A percentile compares a stretch with the other conserved stretches of the same genome.
Evolutionary conservation across 2,888 invertebrate genomes (phyloP).

Genomic region (Sphaerophoria taeniata): DNA sequence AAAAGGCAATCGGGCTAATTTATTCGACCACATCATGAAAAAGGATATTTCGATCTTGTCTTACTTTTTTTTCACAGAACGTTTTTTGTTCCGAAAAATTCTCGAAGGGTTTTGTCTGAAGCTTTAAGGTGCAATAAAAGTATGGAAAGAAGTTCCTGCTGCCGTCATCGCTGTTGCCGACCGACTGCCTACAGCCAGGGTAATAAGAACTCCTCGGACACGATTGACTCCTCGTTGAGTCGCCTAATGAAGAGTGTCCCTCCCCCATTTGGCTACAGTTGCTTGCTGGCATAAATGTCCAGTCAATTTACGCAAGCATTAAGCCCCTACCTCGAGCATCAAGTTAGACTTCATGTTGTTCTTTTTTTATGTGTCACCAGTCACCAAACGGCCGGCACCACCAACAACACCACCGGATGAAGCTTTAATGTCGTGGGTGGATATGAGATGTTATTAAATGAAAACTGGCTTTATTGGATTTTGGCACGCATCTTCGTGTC

Average conservation of each 20-base stretch:
- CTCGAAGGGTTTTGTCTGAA: not conserved
- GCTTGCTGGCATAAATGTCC: not conserved
- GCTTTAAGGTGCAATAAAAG: not conserved
- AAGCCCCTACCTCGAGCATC: slow-evolving; percentile 33
- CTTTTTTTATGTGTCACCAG: not conserved
- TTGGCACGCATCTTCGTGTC: slow-evolving; percentile 52
- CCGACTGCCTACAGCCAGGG: not conserved
- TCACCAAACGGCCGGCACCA: too few species aligned
- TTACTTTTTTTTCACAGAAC: not conserved
- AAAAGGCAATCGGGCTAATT: slow-evolving; percentile 32
- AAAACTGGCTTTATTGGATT: slow-evolving; percentile 51
- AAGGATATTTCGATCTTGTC: not conserved
- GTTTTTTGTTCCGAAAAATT: not conserved
- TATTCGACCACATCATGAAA: slow-evolving; percentile 16
- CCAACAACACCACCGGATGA: not conserved
- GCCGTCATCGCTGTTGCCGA: not conserved
- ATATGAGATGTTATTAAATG: slow-evolving; percentile 33
- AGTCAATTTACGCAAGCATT: slow-evolving; percentile 40
- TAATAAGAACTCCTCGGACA: not conserved
- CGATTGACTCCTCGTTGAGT: not conserved
- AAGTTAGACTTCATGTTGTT: slow-evolving; percentile 15
- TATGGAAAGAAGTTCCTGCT: not conserved
- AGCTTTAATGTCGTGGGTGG: slow-evolving; percentile 9
- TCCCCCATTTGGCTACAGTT: not conserved
- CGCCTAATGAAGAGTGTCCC: slow-evolving; percentile 12